Evolutionary conservation across 1,140 invertebrate species (phyloP).

Genomic region (Anastrepha ludens): DNA sequence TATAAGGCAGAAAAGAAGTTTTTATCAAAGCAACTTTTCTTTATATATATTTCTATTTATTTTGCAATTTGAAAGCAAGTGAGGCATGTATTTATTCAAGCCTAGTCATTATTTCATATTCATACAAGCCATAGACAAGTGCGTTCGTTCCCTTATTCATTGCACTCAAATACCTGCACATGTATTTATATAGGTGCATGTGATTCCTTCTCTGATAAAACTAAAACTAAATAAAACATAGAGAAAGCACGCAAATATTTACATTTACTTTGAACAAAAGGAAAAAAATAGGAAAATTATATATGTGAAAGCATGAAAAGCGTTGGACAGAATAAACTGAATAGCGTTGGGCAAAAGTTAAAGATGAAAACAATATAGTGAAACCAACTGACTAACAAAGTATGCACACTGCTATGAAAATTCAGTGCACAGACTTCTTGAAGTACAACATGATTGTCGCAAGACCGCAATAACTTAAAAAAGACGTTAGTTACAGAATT

Average conservation of each 20-base stretch:
- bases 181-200: not conserved
- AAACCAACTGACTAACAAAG: not conserved
- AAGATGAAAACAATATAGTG: constrained; percentile 1
- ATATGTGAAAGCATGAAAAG: not conserved
- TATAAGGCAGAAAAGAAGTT: not conserved
- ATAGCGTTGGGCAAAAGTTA: not conserved
- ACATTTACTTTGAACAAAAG: constrained; percentile 27
- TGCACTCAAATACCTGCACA: not conserved
- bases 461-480: not conserved
- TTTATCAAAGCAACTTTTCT: not conserved
- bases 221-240: constrained; percentile 41
- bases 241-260: constrained; percentile 43
- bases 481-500: not conserved
- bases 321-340: constrained; percentile 1
- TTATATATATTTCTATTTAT: constrained; percentile 5
- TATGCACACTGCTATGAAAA: not conserved
- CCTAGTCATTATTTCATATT: constrained; percentile 27
- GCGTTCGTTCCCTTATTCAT: not conserved
- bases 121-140: not conserved
- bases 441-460: not conserved
- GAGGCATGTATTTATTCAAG: not conserved
- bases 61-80: constrained; percentile 19
- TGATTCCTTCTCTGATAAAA: not conserved
- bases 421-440: too few species aligned
- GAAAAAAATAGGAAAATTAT: not conserved